Percentiles rank a stretch among this genome's conserved stretches.
phyloP scores from a whole-genome alignment of 2,888 invertebrate genomes.

The Tribolium freemani region DNA sequence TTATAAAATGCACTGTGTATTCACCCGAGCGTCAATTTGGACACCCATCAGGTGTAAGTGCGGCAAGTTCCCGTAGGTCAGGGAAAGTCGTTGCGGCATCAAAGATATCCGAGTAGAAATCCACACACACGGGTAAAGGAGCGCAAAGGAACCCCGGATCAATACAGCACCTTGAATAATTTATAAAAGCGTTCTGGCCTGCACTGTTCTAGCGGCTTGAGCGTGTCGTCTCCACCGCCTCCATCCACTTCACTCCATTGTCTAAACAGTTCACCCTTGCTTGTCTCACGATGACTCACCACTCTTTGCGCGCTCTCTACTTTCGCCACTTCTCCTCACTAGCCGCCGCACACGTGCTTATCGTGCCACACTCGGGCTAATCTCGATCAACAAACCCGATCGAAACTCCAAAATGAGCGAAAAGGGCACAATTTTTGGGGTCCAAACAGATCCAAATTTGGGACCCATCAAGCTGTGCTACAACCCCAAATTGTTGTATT shows the following conservation, averaged over 20 bases:
- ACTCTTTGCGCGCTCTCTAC: conserved; percentile 49
- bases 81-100: conserved; percentile 20
- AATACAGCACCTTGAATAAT: conserved; percentile 68
- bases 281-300: conserved; percentile 49
- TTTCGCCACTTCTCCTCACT: conserved; percentile 44
- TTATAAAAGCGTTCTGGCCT: conserved; percentile 67
- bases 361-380: conserved; percentile 35
- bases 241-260: conserved; percentile 57
- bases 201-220: conserved; percentile 62
- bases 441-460: too few relatives aligned
- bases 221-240: conserved; percentile 57
- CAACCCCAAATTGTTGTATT: neutral
- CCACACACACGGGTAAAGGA: conserved; percentile 54
- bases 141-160: conserved; percentile 65
- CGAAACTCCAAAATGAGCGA: neutral
- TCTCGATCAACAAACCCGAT: conserved; percentile 10
- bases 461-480: too few relatives aligned
- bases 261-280: conserved; percentile 58
- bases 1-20: too few relatives aligned
- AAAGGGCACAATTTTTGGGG: too few relatives aligned
- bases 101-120: conserved; percentile 41
- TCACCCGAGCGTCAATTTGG: neutral
- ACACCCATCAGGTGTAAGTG: conserved; percentile 34
- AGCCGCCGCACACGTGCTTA: conserved; percentile 39
- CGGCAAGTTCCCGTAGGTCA: conserved; percentile 43